Conservation (phyloP, 2,113 vertebrate genomes). For the Ifrita kowaldi region DNA sequence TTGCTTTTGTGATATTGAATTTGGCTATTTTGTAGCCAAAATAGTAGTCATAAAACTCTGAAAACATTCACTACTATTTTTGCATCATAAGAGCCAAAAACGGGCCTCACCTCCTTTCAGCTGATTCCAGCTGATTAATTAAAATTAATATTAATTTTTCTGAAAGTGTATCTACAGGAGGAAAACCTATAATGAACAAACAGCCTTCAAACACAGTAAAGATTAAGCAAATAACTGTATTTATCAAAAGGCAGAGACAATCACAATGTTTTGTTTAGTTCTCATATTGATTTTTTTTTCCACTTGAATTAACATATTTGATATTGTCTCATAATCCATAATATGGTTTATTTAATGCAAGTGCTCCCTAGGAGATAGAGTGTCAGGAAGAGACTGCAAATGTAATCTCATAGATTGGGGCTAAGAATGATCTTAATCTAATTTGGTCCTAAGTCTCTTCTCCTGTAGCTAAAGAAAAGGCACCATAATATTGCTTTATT, state of each 20-base stretch:
- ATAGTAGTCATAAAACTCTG: neutral
- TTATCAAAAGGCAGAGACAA: neutral
- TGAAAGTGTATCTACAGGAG: neutral
- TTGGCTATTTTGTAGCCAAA: neutral
- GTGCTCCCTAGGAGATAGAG: neutral
- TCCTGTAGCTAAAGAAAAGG: constrained; percentile 44
- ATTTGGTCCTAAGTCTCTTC: constrained; percentile 3
- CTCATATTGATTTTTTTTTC: neutral
- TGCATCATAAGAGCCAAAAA: neutral
- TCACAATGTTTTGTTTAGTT: neutral
- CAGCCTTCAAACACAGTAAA: neutral
- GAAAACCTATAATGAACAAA: neutral
- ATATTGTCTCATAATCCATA: neutral
- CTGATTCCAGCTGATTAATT: neutral
- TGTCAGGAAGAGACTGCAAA: constrained; percentile 45
- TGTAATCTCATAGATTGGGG: neutral
- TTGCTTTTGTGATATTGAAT: neutral
- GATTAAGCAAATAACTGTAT: neutral
- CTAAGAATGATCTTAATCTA: constrained; percentile 35
- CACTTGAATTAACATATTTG: neutral
- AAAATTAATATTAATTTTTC: neutral
- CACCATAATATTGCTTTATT: constrained; percentile 36
- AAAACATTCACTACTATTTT: neutral
- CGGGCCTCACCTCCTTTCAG: neutral
- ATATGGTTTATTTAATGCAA: constrained; percentile 9